Conservation (phyloP, 1,140 invertebrate genomes). For the Cyrtorhinus lividipennis region DNA sequence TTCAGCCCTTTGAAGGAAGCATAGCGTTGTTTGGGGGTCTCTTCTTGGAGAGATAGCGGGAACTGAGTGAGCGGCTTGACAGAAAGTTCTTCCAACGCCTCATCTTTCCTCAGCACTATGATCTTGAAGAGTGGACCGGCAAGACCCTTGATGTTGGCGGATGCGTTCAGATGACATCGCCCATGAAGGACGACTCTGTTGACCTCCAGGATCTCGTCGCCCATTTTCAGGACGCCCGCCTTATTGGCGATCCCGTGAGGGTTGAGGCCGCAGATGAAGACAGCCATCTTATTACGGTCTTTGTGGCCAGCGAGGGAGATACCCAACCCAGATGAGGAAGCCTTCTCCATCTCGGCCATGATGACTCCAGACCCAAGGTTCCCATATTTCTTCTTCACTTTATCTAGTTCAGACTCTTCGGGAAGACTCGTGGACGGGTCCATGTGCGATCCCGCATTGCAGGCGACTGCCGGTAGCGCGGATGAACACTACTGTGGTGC, state of each 20-base stretch:
- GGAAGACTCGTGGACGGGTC: slow-evolving; percentile 9
- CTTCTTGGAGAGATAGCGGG: slow-evolving; percentile 58
- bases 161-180: slow-evolving; percentile 88
- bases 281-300: slow-evolving; percentile 87
- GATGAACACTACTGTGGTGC: neutral
- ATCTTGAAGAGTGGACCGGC: slow-evolving; percentile 70
- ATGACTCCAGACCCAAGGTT: slow-evolving; percentile 50
- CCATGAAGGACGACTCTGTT: slow-evolving; percentile 90
- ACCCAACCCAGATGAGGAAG: slow-evolving; percentile 56
- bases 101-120: slow-evolving; percentile 62
- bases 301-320: slow-evolving; percentile 87
- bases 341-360: slow-evolving; percentile 54
- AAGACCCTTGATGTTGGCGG: slow-evolving; percentile 85
- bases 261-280: slow-evolving; percentile 92
- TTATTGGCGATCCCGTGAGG: slow-evolving; percentile 65
- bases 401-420: slow-evolving; percentile 45
- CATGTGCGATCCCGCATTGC: too few species aligned
- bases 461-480: slow-evolving; percentile 1
- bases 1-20: slow-evolving; percentile 58
- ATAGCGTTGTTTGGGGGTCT: slow-evolving; percentile 53
- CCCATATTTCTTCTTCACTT: slow-evolving; percentile 81
- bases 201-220: slow-evolving; percentile 63
- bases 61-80: slow-evolving; percentile 83
- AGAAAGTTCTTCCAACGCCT: slow-evolving; percentile 67
- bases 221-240: slow-evolving; percentile 64